Percentiles rank a stretch among this genome's conserved stretches.
Conservation (phyloP, 1,140 invertebrate species). For the Lepidotrigona ventralis region DNA sequence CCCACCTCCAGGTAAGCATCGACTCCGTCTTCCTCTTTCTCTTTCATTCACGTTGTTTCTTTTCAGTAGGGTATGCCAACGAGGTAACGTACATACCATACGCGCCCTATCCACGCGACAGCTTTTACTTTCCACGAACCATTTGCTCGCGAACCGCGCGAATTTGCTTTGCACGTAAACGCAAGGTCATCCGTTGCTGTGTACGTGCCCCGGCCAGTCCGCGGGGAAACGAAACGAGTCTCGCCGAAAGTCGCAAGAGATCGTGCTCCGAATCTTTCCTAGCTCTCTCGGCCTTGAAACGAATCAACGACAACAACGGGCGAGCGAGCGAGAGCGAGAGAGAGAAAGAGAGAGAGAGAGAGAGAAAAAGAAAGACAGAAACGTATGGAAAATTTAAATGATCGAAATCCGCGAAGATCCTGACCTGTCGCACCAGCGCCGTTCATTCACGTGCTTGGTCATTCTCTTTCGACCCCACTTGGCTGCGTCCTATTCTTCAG, state of each 20-base stretch:
- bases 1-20: slow-evolving; percentile 87
- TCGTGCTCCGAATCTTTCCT: slow-evolving; percentile 8
- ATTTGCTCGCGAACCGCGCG: no score
- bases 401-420: neutral
- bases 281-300: neutral
- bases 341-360: neutral
- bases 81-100: neutral
- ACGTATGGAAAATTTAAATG: neutral
- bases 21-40: neutral
- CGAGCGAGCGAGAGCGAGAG: no score
- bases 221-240: slow-evolving; percentile 4
- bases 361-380: neutral
- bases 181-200: neutral
- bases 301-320: no score
- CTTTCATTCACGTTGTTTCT: neutral
- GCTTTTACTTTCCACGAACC: no score
- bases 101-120: neutral
- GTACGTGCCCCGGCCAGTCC: slow-evolving; percentile 14
- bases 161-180: neutral
- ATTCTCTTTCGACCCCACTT: slow-evolving; percentile 62
- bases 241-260: slow-evolving; percentile 2
- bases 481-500: slow-evolving; percentile 64
- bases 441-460: slow-evolving; percentile 70
- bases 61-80: neutral
- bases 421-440: slow-evolving; percentile 55